Evolutionary conservation across 1,140 invertebrate genomes (phyloP).

Genomic region (Mya arenaria): DNA sequence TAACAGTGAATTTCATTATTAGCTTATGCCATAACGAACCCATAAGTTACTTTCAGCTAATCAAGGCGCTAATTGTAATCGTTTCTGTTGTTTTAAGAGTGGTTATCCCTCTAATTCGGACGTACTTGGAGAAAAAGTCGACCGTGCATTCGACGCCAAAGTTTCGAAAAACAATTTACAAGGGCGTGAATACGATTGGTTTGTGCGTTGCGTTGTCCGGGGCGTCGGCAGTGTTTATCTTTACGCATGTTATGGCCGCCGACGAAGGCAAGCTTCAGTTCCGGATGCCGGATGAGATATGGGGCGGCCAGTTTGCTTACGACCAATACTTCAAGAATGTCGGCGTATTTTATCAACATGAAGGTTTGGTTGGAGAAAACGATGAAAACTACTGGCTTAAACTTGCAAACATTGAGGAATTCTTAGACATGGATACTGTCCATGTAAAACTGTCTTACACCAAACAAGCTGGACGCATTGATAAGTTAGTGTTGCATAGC

Average conservation of each 20-base stretch:
- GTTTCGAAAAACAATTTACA: slow-evolving; percentile 47
- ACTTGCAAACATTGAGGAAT: slow-evolving; percentile 37
- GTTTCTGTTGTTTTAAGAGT: slow-evolving; percentile 57
- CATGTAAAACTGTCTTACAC: slow-evolving; percentile 33
- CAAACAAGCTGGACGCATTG: not conserved
- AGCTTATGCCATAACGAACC: slow-evolving; percentile 58
- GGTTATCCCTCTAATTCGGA: slow-evolving; percentile 55
- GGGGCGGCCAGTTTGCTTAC: slow-evolving; percentile 29
- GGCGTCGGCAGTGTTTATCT: slow-evolving; percentile 65
- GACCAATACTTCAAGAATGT: slow-evolving; percentile 57
- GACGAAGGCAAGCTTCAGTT: slow-evolving; percentile 36
- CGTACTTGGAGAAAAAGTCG: slow-evolving; percentile 55
- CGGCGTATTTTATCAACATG: slow-evolving; percentile 53
- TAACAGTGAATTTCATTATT: slow-evolving; percentile 56
- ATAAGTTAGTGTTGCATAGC: slow-evolving; percentile 33
- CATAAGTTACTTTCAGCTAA: slow-evolving; percentile 60
- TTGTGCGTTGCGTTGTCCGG: slow-evolving; percentile 58
- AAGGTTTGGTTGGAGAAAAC: not conserved
- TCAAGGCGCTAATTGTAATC: slow-evolving; percentile 48
- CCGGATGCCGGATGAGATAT: slow-evolving; percentile 46
- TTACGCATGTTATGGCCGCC: slow-evolving; percentile 65
- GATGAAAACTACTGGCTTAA: slow-evolving; percentile 34
- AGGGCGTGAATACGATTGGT: slow-evolving; percentile 64
- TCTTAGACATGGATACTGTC: slow-evolving; percentile 8
- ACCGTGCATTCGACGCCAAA: slow-evolving; percentile 12